A percentile compares a stretch with the other conserved stretches of the same genome.
phyloP scores from a whole-genome alignment of 2,113 vertebrate genomes.

The Campylomormyrus tamandua region DNA sequence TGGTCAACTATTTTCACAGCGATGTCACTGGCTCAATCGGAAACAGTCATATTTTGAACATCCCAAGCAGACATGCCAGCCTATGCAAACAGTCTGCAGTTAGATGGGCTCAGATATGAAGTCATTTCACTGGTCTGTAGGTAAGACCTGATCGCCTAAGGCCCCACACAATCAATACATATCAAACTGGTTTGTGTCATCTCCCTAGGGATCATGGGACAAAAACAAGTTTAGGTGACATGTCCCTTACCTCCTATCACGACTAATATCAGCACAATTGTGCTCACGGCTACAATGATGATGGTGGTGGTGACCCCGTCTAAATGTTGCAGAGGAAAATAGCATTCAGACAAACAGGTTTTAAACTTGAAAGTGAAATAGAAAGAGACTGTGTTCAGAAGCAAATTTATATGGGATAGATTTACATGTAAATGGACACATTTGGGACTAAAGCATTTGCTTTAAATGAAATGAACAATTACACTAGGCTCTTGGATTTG shows the following conservation, averaged over 20 bases:
- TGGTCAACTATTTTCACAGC: neutral
- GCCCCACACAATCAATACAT: neutral
- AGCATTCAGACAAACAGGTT: neutral
- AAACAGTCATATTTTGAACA: neutral
- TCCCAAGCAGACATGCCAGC: neutral
- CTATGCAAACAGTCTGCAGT: neutral
- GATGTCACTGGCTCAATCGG: neutral
- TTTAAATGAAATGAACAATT: neutral
- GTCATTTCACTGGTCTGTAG: neutral
- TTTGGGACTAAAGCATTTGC: neutral
- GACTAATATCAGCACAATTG: constrained; percentile 41
- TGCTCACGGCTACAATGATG: constrained; percentile 39
- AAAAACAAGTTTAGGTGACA: constrained; percentile 6
- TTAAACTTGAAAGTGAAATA: neutral
- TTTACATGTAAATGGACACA: neutral
- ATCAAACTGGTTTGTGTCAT: neutral
- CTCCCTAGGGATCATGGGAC: neutral
- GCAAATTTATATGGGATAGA: neutral
- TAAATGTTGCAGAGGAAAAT: constrained; percentile 24
- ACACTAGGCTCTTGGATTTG: neutral
- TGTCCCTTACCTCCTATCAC: constrained; percentile 44
- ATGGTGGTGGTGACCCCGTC: constrained; percentile 42
- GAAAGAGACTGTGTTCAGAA: neutral
- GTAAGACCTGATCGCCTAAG: neutral
- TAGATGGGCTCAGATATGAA: neutral